phyloP scores from a whole-genome alignment of 1,140 invertebrate genomes.

The Tetragonula clypearis region DNA sequence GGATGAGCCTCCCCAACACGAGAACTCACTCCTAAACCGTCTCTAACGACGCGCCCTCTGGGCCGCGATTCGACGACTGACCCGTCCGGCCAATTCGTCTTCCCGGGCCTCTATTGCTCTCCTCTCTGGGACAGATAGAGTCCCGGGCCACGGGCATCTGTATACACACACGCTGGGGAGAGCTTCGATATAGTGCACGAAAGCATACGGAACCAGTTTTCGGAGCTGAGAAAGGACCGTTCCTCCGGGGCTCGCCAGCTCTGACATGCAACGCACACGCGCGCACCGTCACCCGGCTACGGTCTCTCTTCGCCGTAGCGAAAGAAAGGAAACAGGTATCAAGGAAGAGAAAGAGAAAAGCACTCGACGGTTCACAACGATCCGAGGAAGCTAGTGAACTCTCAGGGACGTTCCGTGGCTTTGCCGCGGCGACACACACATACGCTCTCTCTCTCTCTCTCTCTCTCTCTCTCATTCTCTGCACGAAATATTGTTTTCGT shows the following conservation, averaged over 20 bases:
- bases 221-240: constrained; percentile 52
- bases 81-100: constrained; percentile 47
- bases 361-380: constrained; percentile 21
- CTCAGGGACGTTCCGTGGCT: constrained; percentile 52
- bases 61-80: constrained; percentile 49
- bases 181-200: constrained; percentile 51
- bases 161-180: not conserved
- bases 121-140: constrained; percentile 38
- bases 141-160: not conserved
- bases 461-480: not conserved
- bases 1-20: constrained; percentile 52
- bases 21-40: constrained; percentile 73
- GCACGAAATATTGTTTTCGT: constrained; percentile 4
- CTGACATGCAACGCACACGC: constrained; percentile 51
- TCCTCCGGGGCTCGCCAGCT: constrained; percentile 9
- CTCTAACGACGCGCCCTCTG: constrained; percentile 55
- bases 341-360: not conserved
- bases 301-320: not conserved
- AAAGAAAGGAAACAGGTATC: not conserved
- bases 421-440: not conserved
- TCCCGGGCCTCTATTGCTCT: constrained; percentile 12
- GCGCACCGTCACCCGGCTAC: constrained; percentile 21
- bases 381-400: constrained; percentile 50
- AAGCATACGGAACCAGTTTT: constrained; percentile 66
- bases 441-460: not conserved